Percentiles rank a stretch among this genome's conserved stretches.
These are phyloP conservation scores for Caenorhabditis macrosperma DNA, from an alignment of 2,888 invertebrate genomes.

Conservation along the genomic window DNA sequence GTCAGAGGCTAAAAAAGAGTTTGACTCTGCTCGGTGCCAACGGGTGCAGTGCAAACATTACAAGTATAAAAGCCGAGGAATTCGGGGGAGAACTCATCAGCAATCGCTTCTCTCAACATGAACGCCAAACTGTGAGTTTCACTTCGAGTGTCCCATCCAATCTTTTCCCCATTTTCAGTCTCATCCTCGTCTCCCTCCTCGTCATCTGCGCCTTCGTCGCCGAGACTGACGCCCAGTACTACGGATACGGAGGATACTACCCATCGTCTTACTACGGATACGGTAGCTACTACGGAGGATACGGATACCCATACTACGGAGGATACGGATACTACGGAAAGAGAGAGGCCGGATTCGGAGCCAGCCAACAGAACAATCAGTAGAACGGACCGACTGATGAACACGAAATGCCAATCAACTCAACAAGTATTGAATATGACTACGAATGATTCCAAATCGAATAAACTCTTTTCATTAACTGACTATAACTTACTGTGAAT, in stretches of 20 bases:
- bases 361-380: slow-evolving; percentile 46
- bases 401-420: slow-evolving; percentile 30
- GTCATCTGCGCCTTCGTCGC: slow-evolving; percentile 55
- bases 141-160: no score
- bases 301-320: slow-evolving; percentile 48
- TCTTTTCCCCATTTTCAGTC: slow-evolving; percentile 31
- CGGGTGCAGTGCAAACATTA: slow-evolving; percentile 26
- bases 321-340: slow-evolving; percentile 60
- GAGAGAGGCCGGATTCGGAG: slow-evolving; percentile 61
- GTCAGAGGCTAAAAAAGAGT: slow-evolving; percentile 23
- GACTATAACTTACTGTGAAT: neutral
- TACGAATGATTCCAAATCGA: slow-evolving; percentile 1
- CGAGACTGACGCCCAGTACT: slow-evolving; percentile 57
- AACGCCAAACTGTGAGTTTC: slow-evolving; percentile 54
- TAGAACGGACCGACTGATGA: slow-evolving; percentile 8
- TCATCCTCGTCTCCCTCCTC: slow-evolving; percentile 57
- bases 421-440: slow-evolving; percentile 28
- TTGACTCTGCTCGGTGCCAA: slow-evolving; percentile 22
- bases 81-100: slow-evolving; percentile 30
- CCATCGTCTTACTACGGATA: slow-evolving; percentile 53
- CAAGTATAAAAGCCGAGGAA: slow-evolving; percentile 40
- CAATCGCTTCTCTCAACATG: slow-evolving; percentile 30
- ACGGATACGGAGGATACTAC: slow-evolving; percentile 42
- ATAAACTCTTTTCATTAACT: slow-evolving; percentile 12
- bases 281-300: slow-evolving; percentile 41